These are phyloP conservation scores for Hemitrygon akajei DNA, from an alignment of 2,797 vertebrate genomes.

Conservation along the genomic window DNA sequence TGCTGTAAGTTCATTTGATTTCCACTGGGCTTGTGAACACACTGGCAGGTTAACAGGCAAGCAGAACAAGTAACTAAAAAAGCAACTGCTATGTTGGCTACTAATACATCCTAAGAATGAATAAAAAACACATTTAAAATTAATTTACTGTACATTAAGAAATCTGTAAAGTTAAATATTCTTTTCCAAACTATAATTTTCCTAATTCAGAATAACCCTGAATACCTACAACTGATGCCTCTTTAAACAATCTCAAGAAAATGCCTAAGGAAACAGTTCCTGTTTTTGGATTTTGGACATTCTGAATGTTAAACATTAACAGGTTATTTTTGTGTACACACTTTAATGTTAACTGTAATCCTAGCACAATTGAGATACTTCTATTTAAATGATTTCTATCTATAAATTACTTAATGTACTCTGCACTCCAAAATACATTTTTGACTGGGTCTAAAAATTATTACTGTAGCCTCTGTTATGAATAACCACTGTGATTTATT, in stretches of 20 bases:
- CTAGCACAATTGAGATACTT: background rate
- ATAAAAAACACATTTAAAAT: background rate
- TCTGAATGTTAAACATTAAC: background rate
- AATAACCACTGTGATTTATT: background rate
- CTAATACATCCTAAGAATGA: background rate
- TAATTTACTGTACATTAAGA: background rate
- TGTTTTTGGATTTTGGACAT: constrained; percentile 46
- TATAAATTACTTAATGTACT: background rate
- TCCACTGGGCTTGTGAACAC: background rate
- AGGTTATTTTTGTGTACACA: constrained; percentile 11
- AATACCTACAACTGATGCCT: constrained; percentile 45
- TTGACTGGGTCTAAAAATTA: background rate
- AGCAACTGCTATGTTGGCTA: no score
- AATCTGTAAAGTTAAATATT: background rate
- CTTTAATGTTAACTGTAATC: background rate
- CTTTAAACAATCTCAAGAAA: constrained; percentile 50
- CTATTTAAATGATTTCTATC: background rate
- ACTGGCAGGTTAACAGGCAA: no score
- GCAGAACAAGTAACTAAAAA: no score
- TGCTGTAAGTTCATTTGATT: background rate
- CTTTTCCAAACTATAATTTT: constrained; percentile 39
- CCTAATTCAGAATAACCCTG: constrained; percentile 45
- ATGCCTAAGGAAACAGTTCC: constrained; percentile 49
- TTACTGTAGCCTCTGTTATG: background rate
- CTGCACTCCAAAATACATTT: background rate